These are phyloP conservation scores for Diglossa brunneiventris DNA, from an alignment of 2,113 vertebrate species.

Conservation along the genomic window DNA sequence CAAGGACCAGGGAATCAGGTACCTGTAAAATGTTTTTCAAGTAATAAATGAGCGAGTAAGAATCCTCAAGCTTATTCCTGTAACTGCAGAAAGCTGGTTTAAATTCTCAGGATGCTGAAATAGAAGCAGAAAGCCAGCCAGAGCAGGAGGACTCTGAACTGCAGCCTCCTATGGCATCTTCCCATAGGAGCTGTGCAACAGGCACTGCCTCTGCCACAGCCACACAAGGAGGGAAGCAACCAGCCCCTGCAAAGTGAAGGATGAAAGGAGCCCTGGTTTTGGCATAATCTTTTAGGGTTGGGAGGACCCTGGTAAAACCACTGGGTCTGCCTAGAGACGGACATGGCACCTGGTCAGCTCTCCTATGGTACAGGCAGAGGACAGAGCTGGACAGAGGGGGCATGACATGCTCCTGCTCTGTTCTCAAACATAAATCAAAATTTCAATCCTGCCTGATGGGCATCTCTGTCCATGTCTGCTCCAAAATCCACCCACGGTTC, in stretches of 20 bases:
- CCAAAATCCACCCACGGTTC: neutral
- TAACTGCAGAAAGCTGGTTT: neutral
- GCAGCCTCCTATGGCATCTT: neutral
- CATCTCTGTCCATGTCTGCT: neutral
- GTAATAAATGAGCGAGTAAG: neutral
- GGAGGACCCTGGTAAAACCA: fast-evolving
- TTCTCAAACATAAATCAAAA: neutral
- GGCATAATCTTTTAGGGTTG: neutral
- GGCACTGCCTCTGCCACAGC: neutral
- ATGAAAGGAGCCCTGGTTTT: neutral
- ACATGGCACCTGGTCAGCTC: neutral
- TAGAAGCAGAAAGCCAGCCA: neutral
- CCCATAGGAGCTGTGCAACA: fast-evolving
- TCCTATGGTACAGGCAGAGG: neutral
- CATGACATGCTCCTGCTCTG: fast-evolving
- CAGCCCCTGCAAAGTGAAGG: neutral
- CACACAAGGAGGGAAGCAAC: neutral
- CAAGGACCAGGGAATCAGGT: neutral
- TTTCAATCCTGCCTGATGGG: neutral
- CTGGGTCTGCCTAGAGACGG: neutral
- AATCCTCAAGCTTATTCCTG: neutral
- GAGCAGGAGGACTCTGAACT: neutral
- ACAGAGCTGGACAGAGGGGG: neutral
- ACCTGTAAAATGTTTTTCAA: neutral
- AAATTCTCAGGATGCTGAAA: neutral